Conservation (phyloP, 2,888 invertebrate genomes). For the Dynastes tityus region DNA sequence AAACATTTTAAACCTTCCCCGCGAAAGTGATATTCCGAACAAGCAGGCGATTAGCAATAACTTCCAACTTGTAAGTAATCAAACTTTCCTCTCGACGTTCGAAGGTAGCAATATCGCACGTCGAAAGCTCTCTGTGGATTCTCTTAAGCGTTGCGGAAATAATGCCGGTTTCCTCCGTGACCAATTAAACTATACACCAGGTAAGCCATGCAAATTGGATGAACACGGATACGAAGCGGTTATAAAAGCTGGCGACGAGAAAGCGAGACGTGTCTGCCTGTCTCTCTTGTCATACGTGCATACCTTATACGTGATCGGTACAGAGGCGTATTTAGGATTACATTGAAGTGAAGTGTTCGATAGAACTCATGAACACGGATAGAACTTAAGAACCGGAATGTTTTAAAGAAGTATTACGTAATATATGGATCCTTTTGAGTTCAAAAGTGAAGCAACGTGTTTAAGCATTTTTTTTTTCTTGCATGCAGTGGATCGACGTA, state of each 20-base stretch:
- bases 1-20: too few relatives aligned
- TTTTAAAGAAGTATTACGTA: too few relatives aligned
- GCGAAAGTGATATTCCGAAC: background rate
- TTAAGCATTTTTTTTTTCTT: too few relatives aligned
- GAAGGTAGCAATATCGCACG: conserved; percentile 9
- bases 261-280: background rate
- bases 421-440: too few relatives aligned
- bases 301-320: background rate
- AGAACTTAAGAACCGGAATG: too few relatives aligned
- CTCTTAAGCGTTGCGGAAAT: conserved; percentile 19
- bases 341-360: too few relatives aligned
- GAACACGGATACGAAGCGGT: conserved; percentile 19
- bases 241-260: background rate
- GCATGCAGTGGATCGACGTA: too few relatives aligned
- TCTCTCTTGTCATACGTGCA: conserved; percentile 4
- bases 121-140: conserved; percentile 12
- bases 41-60: conserved; percentile 8
- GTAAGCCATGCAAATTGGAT: conserved; percentile 43
- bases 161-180: conserved; percentile 27
- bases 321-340: background rate
- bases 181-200: conserved; percentile 39
- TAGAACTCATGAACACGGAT: too few relatives aligned
- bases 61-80: conserved; percentile 21
- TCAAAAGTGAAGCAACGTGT: too few relatives aligned
- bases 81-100: conserved; percentile 17